Conservation (phyloP, 2,797 vertebrate species). For the Notoglanidium macrostoma region DNA sequence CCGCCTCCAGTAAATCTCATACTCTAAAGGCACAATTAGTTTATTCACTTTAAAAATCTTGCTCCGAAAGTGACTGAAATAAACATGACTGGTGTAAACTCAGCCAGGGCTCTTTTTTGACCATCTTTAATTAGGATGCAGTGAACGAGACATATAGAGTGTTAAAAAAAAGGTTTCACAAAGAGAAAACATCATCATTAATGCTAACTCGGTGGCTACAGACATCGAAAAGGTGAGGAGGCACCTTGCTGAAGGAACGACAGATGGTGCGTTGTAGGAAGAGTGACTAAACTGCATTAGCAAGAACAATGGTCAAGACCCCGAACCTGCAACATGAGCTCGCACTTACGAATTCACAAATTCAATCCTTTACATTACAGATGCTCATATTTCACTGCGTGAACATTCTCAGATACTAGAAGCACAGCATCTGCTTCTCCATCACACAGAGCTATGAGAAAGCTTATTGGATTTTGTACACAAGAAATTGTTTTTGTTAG, state of each 20-base stretch:
- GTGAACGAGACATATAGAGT: not conserved
- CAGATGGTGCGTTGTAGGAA: not conserved
- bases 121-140: not conserved
- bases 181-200: not conserved
- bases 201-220: not conserved
- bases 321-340: conserved; percentile 2
- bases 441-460: not conserved
- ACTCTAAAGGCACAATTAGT: conserved; percentile 10
- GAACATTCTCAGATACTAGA: conserved; percentile 7
- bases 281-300: conserved; percentile 8
- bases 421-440: not conserved
- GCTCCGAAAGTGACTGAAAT: conserved; percentile 3
- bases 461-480: not conserved
- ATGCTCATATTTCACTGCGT: not conserved
- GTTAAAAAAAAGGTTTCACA: not conserved
- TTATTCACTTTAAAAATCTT: not conserved
- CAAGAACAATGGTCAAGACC: not conserved
- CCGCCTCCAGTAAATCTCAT: conserved; percentile 24
- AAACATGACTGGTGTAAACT: not conserved
- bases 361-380: conserved; percentile 9
- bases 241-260: conserved; percentile 11
- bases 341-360: not conserved
- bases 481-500: not conserved
- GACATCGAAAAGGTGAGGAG: not conserved
- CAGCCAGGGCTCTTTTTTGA: not conserved